These are phyloP conservation scores for Tauraco hartlaubi DNA, from an alignment of 2,797 vertebrate genomes.

Conservation along the genomic window DNA sequence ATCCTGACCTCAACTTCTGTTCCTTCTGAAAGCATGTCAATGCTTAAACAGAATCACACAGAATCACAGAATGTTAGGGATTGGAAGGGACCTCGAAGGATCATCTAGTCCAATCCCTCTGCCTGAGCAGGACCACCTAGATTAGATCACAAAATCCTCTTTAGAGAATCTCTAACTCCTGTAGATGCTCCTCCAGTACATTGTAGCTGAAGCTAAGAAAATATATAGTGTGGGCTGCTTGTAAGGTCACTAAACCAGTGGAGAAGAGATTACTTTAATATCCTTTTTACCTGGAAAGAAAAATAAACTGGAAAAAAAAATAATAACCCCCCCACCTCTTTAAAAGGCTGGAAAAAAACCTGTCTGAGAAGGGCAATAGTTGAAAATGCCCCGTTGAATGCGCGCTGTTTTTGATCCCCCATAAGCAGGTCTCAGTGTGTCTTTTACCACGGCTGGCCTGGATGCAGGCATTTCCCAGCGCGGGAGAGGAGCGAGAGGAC, in stretches of 20 bases:
- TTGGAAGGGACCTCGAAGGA: too few relatives aligned
- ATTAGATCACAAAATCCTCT: background rate
- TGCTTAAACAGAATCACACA: background rate
- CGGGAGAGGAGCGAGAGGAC: conserved; percentile 3
- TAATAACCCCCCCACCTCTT: background rate
- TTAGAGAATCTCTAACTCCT: background rate
- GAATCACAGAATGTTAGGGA: too few relatives aligned
- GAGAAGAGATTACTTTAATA: conserved; percentile 4
- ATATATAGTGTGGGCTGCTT: background rate
- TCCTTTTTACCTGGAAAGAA: conserved; percentile 65
- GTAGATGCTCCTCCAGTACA: background rate
- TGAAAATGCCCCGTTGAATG: background rate
- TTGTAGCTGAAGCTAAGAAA: background rate
- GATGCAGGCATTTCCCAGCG: conserved; percentile 45
- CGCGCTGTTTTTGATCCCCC: conserved; percentile 56
- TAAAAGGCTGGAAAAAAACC: conserved; percentile 8
- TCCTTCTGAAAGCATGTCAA: background rate
- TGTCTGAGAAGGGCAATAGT: conserved; percentile 22
- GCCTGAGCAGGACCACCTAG: too few relatives aligned
- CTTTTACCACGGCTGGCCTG: conserved; percentile 34
- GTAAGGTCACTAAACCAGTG: background rate
- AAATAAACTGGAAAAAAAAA: conserved; percentile 20
- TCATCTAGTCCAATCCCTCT: too few relatives aligned
- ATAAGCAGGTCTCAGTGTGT: background rate
- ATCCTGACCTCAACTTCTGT: background rate